Conservation (phyloP, 2,888 invertebrate genomes). For the Abrostola triplasia region DNA sequence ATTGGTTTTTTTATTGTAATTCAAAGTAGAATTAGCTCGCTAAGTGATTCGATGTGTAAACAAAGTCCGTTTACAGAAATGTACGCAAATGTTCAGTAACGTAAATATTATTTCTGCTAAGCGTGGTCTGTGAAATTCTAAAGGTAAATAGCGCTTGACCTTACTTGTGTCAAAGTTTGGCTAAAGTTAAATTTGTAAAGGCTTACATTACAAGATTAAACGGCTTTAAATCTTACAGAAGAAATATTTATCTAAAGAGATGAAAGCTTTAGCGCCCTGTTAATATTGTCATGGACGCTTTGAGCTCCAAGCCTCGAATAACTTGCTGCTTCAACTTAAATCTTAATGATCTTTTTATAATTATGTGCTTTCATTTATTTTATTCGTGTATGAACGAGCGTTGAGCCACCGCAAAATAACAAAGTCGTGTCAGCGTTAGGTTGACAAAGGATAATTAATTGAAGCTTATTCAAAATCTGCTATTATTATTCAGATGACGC, state of each 20-base stretch:
- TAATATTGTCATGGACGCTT: slow-evolving; percentile 34
- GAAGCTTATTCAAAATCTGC: neutral
- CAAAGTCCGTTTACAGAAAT: slow-evolving; percentile 16
- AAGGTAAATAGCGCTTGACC: slow-evolving; percentile 50
- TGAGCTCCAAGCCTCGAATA: slow-evolving; percentile 17
- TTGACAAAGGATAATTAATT: neutral
- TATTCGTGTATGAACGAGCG: neutral
- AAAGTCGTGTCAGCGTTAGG: neutral
- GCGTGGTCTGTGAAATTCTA: slow-evolving; percentile 32
- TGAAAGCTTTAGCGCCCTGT: slow-evolving; percentile 35
- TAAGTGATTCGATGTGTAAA: slow-evolving; percentile 26
- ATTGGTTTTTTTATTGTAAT: slow-evolving; percentile 41
- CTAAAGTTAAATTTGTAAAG: slow-evolving; percentile 51
- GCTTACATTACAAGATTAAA: slow-evolving; percentile 53
- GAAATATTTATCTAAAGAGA: slow-evolving; percentile 45
- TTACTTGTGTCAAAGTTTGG: slow-evolving; percentile 47
- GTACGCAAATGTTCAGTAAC: slow-evolving; percentile 26
- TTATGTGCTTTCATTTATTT: neutral
- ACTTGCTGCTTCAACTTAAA: neutral
- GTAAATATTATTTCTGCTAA: slow-evolving; percentile 38
- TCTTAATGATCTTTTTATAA: neutral
- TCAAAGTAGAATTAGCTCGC: slow-evolving; percentile 20
- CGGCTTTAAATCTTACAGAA: slow-evolving; percentile 40
- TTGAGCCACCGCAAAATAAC: neutral
- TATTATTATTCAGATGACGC: neutral